These are phyloP conservation scores for Grammomys dolichurus DNA, from an alignment of 2,113 vertebrate genomes.

Conservation along the genomic window DNA sequence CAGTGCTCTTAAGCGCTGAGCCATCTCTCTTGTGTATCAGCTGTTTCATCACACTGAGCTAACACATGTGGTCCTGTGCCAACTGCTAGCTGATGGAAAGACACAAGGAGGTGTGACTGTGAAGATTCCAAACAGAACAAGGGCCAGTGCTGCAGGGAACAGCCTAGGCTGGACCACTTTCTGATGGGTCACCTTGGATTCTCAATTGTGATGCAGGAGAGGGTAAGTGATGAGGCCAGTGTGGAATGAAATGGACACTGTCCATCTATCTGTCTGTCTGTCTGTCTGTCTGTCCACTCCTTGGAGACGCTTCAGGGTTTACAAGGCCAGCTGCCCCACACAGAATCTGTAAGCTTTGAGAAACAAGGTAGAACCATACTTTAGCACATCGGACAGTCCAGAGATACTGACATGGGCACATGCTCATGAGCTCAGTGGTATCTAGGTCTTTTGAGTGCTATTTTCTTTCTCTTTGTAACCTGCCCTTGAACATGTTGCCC, in stretches of 20 bases:
- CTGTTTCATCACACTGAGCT: not conserved
- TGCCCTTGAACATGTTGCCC: not conserved
- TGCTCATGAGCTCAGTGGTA: accelerated
- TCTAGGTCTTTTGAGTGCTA: accelerated
- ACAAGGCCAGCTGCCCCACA: not conserved
- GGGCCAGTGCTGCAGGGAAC: not conserved
- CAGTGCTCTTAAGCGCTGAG: no score
- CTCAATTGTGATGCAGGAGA: not conserved
- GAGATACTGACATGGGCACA: not conserved
- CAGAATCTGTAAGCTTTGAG: not conserved
- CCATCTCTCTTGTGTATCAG: not conserved
- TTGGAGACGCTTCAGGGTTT: accelerated
- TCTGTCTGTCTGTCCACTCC: not conserved
- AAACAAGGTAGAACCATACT: accelerated
- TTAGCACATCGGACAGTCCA: accelerated
- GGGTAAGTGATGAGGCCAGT: no score
- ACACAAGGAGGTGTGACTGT: not conserved
- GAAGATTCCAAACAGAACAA: not conserved
- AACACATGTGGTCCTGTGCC: not conserved
- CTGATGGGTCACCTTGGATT: not conserved
- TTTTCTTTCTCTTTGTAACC: not conserved
- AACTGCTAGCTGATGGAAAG: not conserved
- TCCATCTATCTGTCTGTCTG: no score
- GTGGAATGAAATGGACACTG: not conserved
- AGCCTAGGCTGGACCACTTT: not conserved